These are phyloP conservation scores for Sabatieria punctata DNA, from an alignment of 2,888 invertebrate species.

Conservation along the genomic window DNA sequence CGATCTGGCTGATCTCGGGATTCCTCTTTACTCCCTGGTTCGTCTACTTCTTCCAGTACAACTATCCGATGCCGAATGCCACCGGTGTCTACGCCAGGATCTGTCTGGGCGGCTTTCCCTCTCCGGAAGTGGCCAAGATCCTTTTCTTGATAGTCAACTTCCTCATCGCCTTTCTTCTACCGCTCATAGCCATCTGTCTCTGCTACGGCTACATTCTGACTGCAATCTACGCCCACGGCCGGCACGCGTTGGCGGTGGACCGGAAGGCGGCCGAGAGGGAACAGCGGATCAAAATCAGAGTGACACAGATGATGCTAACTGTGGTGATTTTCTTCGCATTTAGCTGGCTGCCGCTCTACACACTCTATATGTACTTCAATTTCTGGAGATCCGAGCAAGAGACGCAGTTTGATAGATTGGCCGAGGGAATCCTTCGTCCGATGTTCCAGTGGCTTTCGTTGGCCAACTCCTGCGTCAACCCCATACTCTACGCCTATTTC, in stretches of 20 bases:
- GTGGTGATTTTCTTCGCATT: slow-evolving; percentile 10
- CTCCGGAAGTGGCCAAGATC: neutral
- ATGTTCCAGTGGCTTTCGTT: slow-evolving; percentile 29
- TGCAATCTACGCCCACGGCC: slow-evolving; percentile 3
- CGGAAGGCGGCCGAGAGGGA: slow-evolving; percentile 8
- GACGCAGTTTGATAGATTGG: neutral
- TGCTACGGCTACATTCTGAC: slow-evolving; percentile 8
- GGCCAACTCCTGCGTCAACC: slow-evolving; percentile 24
- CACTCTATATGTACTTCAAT: slow-evolving; percentile 5
- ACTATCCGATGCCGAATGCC: neutral
- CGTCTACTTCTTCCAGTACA: slow-evolving; percentile 1
- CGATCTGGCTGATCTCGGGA: slow-evolving; percentile 9
- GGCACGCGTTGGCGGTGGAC: slow-evolving; percentile 7
- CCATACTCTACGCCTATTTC: slow-evolving; percentile 26
- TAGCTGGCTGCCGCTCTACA: slow-evolving; percentile 11
- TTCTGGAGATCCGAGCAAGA: neutral
- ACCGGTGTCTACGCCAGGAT: neutral
- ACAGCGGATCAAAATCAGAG: slow-evolving; percentile 2
- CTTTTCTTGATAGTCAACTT: slow-evolving; percentile 9
- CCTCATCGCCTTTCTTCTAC: slow-evolving; percentile 8
- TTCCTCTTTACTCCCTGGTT: slow-evolving; percentile 8
- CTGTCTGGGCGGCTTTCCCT: slow-evolving; percentile 4
- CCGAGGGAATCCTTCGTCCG: slow-evolving; percentile 17
- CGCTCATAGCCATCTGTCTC: slow-evolving; percentile 8
- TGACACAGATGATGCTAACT: slow-evolving; percentile 12